Base-by-base conservation (phyloP, 1,140 invertebrate species). In the Cotesia typhae region DNA sequence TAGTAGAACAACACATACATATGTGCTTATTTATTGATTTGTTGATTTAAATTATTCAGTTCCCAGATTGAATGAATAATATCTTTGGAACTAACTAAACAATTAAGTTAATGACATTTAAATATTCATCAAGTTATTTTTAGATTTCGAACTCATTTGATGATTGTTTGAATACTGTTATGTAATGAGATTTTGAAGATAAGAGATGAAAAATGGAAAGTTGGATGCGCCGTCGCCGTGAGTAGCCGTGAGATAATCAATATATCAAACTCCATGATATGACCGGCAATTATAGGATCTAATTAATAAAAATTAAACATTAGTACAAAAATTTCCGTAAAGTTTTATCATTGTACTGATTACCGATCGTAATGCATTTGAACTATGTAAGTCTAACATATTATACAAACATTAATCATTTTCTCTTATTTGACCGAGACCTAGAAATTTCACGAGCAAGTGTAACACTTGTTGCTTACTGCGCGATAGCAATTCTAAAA, bases 261-360 rank as follows among this genome's bases (percentile, higher is more conserved):
- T 78, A 78, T 10, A 47, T 47, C 6, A 47, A 75, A 75, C 70
- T 68, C 73, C 72, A 55, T 41, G 38, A 52, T 51, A 73, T 73
- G 69, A 75, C 71, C 71, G 67, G 70, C 41, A 47, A 47, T 47
- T 47, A 10, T 47, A 6, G 41, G 41, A 47, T 47, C 41, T 47
- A 9, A 57, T 6, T 57, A n/a, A 57, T 55, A 55, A 57, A 57
- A 20, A 20, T 14, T 57, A 20, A 6, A 4, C 5, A 20, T 57
- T 28, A 28, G 28, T 28, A 28, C 28, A 28, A 28, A 28, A 28
- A 28, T 28, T 28, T 28, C 28, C 2, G 28, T 28, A 28, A 28
- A 28, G 2, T 28, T 28, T 28, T 28, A 28, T 28, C 28, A 28
- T 28, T 2, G 28, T 28, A 28, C 28, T 28, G 28, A 17, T 5